A percentile compares a stretch with the other conserved stretches of the same genome.
These are phyloP conservation scores for Vireo griseus DNA, from an alignment of 2,797 vertebrate species.

Conservation along the genomic window DNA sequence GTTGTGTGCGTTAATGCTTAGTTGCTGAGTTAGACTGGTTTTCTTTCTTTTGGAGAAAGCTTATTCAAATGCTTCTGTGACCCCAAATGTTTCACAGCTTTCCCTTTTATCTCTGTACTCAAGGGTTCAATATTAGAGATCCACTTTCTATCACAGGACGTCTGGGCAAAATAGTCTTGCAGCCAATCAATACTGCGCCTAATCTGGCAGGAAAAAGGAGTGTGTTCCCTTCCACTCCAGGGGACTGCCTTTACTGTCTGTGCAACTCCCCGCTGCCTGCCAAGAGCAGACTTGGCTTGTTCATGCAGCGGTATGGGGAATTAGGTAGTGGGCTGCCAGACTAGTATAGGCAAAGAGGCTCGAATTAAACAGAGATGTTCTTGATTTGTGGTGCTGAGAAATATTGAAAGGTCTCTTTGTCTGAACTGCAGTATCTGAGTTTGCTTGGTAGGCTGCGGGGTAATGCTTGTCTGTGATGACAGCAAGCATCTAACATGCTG, in stretches of 20 bases:
- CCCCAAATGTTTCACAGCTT: neutral
- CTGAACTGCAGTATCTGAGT: neutral
- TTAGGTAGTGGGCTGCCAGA: neutral
- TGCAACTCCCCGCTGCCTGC: neutral
- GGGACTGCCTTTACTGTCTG: neutral
- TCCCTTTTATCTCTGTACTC: neutral
- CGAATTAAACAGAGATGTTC: neutral
- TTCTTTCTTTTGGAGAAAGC: neutral
- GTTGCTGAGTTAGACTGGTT: neutral
- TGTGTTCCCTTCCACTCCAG: neutral
- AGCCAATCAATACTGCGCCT: neutral
- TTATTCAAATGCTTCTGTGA: neutral
- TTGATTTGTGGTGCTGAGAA: neutral
- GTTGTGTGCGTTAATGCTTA: neutral
- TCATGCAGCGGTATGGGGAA: neutral
- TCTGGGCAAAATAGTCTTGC: neutral
- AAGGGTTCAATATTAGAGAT: neutral
- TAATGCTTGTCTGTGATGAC: constrained; percentile 12
- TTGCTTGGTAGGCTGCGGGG: neutral
- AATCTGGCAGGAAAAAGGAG: neutral
- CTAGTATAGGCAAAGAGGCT: neutral
- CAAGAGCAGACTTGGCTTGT: neutral
- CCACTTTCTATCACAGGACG: neutral
- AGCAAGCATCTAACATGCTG: neutral
- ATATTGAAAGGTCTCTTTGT: neutral